Percentiles rank a stretch among this genome's conserved stretches.
Evolutionary conservation across 1,140 invertebrate genomes (phyloP).

Genomic region (Tribolium madens): DNA sequence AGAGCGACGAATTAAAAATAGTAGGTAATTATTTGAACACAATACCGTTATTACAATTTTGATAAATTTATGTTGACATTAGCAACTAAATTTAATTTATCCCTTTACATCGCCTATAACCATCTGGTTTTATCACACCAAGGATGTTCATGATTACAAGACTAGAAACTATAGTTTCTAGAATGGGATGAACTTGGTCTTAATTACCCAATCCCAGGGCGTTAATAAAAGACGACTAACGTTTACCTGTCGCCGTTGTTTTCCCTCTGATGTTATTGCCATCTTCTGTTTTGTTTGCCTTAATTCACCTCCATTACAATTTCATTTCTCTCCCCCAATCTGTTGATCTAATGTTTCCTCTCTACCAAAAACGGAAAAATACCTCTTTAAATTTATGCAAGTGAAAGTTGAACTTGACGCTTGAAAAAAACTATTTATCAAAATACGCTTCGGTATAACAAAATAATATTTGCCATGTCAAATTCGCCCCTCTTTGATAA

Average conservation of each 20-base stretch:
- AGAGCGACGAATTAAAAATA: not conserved
- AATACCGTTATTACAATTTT: constrained; percentile 1
- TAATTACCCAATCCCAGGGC: constrained; percentile 25
- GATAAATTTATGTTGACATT: not conserved
- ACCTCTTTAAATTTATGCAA: constrained; percentile 11
- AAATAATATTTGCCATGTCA: constrained; percentile 18
- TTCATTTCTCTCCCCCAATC: too few species aligned
- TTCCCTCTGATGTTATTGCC: not conserved
- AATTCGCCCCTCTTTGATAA: constrained; percentile 18
- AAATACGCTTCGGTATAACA: constrained; percentile 3
- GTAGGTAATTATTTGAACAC: not conserved
- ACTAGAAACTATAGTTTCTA: constrained; percentile 34
- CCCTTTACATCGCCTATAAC: constrained; percentile 34
- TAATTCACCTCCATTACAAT: not conserved
- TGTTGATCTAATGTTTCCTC: not conserved
- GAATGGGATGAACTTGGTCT: constrained; percentile 36
- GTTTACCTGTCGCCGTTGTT: constrained; percentile 11
- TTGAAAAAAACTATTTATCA: constrained; percentile 23
- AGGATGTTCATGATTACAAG: constrained; percentile 37
- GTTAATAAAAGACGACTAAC: constrained; percentile 32
- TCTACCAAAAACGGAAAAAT: not conserved
- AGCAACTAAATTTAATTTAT: constrained; percentile 30
- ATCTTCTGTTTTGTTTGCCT: not conserved
- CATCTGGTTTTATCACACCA: constrained; percentile 22
- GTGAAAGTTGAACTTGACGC: constrained; percentile 24